These are phyloP conservation scores for Potamarius usumacintae DNA, from an alignment of 2,113 vertebrate genomes.

Conservation along the genomic window DNA sequence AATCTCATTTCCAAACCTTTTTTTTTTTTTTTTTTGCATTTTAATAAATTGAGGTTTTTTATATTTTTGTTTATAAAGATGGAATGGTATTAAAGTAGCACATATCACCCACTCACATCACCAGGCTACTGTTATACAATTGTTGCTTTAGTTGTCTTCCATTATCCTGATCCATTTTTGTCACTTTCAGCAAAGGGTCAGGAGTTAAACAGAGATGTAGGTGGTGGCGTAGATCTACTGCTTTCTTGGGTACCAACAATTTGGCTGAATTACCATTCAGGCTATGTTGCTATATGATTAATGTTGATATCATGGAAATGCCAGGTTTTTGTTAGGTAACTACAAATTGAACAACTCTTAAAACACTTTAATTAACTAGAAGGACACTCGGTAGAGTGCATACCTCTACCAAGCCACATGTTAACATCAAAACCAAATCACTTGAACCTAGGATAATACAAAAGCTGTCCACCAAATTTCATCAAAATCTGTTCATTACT, in stretches of 20 bases:
- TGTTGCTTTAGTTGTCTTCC: constrained; percentile 1
- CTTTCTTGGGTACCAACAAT: not conserved
- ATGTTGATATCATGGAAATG: not conserved
- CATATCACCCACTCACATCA: not conserved
- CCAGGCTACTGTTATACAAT: not conserved
- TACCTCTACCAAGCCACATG: no score
- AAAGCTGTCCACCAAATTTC: no score
- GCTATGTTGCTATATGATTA: not conserved
- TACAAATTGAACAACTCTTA: not conserved
- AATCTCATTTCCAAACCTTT: not conserved
- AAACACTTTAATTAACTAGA: no score
- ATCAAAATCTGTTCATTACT: no score
- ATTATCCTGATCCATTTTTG: not conserved
- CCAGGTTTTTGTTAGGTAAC: not conserved
- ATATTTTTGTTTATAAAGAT: not conserved
- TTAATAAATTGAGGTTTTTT: not conserved
- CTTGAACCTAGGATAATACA: no score
- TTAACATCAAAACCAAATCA: no score
- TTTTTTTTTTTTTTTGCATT: not conserved
- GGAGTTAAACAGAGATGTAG: not conserved
- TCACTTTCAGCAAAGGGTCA: not conserved
- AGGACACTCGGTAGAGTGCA: no score
- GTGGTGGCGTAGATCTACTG: not conserved
- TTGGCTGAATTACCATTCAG: not conserved
- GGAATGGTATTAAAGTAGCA: not conserved